These are phyloP conservation scores for Chaunax sp. DNA, from an alignment of 2,797 vertebrate species.

Conservation along the genomic window DNA sequence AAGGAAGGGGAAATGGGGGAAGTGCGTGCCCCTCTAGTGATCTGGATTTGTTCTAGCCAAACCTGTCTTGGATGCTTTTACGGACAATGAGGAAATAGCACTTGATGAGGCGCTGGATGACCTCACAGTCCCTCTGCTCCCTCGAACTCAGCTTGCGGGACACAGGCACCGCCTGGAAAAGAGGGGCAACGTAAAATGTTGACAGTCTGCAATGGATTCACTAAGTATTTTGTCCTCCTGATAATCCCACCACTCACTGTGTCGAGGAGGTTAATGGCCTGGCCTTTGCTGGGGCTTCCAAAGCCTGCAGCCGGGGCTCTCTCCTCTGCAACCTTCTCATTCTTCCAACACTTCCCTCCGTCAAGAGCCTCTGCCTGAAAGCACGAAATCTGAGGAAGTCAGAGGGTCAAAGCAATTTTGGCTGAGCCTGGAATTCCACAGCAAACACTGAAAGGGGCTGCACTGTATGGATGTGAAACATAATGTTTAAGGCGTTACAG, in stretches of 20 bases:
- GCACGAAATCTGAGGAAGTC: slow-evolving; percentile 33
- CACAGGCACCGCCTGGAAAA: slow-evolving; percentile 78
- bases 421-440: slow-evolving; percentile 24
- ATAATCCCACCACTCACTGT: slow-evolving; percentile 77
- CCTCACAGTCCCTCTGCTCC: slow-evolving; percentile 88
- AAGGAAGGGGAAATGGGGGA: background rate
- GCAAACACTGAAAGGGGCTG: slow-evolving; percentile 10
- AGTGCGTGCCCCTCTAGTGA: background rate
- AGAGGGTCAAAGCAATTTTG: slow-evolving; percentile 45
- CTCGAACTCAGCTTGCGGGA: slow-evolving; percentile 82
- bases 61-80: slow-evolving; percentile 91
- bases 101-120: slow-evolving; percentile 88
- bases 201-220: slow-evolving; percentile 35
- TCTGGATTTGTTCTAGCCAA: slow-evolving; percentile 32
- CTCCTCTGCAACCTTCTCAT: slow-evolving; percentile 75
- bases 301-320: slow-evolving; percentile 64
- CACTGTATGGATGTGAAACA: slow-evolving; percentile 23
- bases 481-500: slow-evolving; percentile 17
- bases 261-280: slow-evolving; percentile 86
- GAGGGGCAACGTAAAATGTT: slow-evolving; percentile 36
- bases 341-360: slow-evolving; percentile 84
- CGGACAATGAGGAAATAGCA: slow-evolving; percentile 90
- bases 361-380: slow-evolving; percentile 79
- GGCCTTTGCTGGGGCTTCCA: slow-evolving; percentile 82
- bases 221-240: slow-evolving; percentile 31